Conservation (phyloP, 2,888 invertebrate species). For the Athalia circularis region DNA sequence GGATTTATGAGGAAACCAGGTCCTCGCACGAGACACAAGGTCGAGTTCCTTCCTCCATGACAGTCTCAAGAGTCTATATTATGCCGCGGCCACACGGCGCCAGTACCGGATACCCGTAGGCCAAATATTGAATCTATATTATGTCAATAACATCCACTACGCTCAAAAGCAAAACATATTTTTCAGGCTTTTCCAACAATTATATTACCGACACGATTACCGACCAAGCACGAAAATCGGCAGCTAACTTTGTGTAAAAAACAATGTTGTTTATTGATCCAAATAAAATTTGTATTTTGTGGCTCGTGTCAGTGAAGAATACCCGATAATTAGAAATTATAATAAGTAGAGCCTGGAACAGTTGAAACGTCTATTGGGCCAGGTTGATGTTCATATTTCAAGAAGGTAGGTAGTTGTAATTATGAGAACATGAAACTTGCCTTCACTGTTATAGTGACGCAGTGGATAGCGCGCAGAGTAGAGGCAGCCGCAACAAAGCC, state of each 20-base stretch:
- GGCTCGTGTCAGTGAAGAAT: too few relatives aligned
- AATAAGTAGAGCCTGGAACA: not conserved
- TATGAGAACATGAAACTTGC: slow-evolving; percentile 29
- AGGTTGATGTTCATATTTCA: slow-evolving; percentile 1
- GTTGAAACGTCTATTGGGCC: not conserved
- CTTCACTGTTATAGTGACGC: slow-evolving; percentile 2
- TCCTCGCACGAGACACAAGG: slow-evolving; percentile 53
- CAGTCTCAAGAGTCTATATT: slow-evolving; percentile 9
- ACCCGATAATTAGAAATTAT: not conserved
- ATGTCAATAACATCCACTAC: not conserved
- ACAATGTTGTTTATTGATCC: too few relatives aligned
- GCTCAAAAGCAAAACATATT: slow-evolving; percentile 13
- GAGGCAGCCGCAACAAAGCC: not conserved
- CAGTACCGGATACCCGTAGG: slow-evolving; percentile 48
- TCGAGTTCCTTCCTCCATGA: slow-evolving; percentile 49
- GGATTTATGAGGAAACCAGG: slow-evolving; percentile 6
- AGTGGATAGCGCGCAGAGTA: not conserved
- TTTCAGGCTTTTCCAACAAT: not conserved
- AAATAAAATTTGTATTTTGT: too few relatives aligned
- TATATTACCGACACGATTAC: not conserved
- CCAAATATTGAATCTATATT: slow-evolving; percentile 57
- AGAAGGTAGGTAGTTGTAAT: not conserved
- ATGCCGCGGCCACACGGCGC: slow-evolving; percentile 42
- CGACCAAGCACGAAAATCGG: not conserved
- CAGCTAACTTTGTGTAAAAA: too few relatives aligned